Evolutionary conservation across 2,113 vertebrate species (phyloP).

Genomic region (Stomatorhinus ivindoensis): DNA sequence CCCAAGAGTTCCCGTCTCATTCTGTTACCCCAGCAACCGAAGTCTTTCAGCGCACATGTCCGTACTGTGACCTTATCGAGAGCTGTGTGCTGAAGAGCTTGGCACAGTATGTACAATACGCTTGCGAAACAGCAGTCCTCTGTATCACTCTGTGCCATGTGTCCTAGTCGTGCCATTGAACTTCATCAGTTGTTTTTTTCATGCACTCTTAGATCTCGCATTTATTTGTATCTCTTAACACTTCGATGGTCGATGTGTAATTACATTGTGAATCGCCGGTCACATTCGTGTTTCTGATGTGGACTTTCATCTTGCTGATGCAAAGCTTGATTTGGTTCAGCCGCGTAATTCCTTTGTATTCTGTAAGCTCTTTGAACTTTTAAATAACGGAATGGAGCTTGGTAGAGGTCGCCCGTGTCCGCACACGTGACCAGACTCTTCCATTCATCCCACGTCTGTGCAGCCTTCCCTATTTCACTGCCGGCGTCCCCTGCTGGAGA

Average conservation of each 20-base stretch:
- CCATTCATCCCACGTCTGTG: neutral
- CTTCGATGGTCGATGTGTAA: neutral
- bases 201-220: neutral
- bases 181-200: neutral
- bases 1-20: neutral
- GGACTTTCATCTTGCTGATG: neutral
- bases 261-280: neutral
- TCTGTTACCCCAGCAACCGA: neutral
- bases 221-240: neutral
- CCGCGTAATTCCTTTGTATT: neutral
- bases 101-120: neutral
- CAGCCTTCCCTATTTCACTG: slow-evolving; percentile 21
- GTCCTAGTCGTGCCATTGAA: neutral
- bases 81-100: neutral
- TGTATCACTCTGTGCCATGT: neutral
- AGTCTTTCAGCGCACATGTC: neutral
- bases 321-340: neutral
- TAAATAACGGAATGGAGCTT: neutral
- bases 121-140: neutral
- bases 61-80: neutral
- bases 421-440: neutral
- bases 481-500: neutral
- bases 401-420: neutral
- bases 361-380: neutral
- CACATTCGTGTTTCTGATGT: neutral